Conservation (phyloP, 2,113 vertebrate species). For the Aplodontia rufa region DNA sequence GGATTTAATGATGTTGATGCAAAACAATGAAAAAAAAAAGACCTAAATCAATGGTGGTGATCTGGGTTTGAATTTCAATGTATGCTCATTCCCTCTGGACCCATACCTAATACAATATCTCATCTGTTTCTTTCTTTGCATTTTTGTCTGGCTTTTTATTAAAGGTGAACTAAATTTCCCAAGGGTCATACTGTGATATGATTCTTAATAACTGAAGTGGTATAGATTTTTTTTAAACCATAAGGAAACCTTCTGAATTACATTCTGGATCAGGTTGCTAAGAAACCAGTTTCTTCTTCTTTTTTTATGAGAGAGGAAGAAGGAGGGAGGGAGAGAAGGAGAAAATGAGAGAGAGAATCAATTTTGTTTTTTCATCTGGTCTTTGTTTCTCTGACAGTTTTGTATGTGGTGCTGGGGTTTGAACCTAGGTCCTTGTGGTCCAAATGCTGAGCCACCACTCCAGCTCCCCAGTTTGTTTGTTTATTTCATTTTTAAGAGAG, state of each 20-base stretch:
- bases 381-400: too few relatives aligned
- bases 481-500: too few relatives aligned
- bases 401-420: too few relatives aligned
- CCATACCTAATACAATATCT: neutral
- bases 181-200: neutral
- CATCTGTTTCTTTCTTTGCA: conserved; percentile 37
- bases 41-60: neutral
- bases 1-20: neutral
- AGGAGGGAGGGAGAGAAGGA: too few relatives aligned
- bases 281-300: conserved; percentile 55
- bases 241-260: conserved; percentile 34
- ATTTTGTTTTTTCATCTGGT: too few relatives aligned
- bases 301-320: too few relatives aligned
- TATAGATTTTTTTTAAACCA: neutral
- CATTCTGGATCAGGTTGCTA: conserved; percentile 57
- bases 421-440: too few relatives aligned
- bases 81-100: neutral
- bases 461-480: too few relatives aligned
- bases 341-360: too few relatives aligned
- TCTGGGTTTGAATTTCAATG: neutral
- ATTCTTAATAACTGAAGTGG: conserved; percentile 56
- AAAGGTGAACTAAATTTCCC: conserved; percentile 58
- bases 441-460: too few relatives aligned
- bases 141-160: conserved; percentile 39
- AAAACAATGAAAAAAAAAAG: conserved; percentile 32